Evolutionary conservation across 2,113 vertebrate species (phyloP).

Genomic region (Myotis lucifugus): DNA sequence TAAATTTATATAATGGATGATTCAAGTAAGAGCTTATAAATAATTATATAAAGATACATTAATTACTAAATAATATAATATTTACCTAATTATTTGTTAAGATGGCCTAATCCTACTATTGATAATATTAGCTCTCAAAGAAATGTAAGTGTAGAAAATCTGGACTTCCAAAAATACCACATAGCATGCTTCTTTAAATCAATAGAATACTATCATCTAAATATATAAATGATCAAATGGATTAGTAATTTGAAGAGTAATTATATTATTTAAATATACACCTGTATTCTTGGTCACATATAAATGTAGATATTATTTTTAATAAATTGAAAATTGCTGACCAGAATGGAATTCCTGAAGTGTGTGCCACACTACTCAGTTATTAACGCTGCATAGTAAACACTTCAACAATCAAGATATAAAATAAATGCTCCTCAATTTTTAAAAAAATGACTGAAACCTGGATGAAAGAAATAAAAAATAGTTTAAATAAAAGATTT

Average conservation of each 20-base stretch:
- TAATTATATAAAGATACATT: neutral
- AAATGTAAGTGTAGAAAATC: neutral
- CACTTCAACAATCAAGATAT: neutral
- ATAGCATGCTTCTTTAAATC: neutral
- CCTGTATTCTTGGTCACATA: neutral
- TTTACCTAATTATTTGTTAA: neutral
- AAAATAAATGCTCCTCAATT: neutral
- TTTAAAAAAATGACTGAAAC: neutral
- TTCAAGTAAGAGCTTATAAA: neutral
- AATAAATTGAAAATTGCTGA: neutral
- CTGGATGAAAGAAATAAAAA: neutral
- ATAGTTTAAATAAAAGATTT: neutral
- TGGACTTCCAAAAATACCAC: neutral
- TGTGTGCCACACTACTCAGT: neutral
- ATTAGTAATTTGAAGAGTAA: neutral
- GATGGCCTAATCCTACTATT: neutral
- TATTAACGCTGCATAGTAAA: neutral
- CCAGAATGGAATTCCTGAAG: neutral
- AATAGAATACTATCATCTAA: neutral
- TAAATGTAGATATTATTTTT: neutral
- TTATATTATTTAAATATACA: neutral
- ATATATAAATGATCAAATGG: neutral
- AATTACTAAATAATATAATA: neutral
- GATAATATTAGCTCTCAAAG: neutral
- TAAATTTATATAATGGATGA: neutral